These are phyloP conservation scores for Rapana venosa DNA, from an alignment of 2,888 invertebrate species.

Conservation along the genomic window DNA sequence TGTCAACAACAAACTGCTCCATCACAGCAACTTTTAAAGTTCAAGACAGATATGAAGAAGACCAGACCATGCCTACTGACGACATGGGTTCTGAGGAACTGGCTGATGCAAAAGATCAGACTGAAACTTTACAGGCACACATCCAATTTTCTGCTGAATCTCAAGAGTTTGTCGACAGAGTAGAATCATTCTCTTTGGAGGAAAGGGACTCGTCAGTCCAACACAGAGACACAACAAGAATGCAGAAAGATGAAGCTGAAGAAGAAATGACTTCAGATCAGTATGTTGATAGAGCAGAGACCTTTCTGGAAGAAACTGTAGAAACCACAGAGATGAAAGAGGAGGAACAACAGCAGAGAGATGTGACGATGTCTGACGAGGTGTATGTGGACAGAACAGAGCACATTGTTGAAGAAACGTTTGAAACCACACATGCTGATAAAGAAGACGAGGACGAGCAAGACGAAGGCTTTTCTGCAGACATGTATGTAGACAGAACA, in stretches of 20 bases:
- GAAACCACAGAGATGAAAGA: neutral
- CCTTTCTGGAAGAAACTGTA: neutral
- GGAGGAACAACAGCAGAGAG: neutral
- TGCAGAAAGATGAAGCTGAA: neutral
- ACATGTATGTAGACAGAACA: conserved; percentile 53
- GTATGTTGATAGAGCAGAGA: neutral
- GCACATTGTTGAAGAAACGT: neutral
- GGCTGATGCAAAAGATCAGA: neutral
- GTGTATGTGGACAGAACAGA: neutral
- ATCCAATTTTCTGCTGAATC: neutral
- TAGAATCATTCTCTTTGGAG: conserved; percentile 23
- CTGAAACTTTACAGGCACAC: neutral
- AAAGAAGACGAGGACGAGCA: neutral
- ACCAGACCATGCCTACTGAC: neutral
- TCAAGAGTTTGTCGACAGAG: conserved; percentile 30
- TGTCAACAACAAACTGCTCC: neutral
- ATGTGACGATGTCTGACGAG: neutral
- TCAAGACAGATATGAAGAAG: neutral
- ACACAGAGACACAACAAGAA: conserved; percentile 16
- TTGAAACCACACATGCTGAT: neutral
- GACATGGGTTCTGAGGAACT: neutral
- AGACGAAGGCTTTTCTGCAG: conserved; percentile 28
- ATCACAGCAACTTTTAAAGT: neutral
- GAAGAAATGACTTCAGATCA: neutral
- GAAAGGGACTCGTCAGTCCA: neutral